A percentile compares a stretch with the other conserved stretches of the same genome.
Evolutionary conservation across 2,888 invertebrate species (phyloP).

Genomic region (Seira sanloemensis): DNA sequence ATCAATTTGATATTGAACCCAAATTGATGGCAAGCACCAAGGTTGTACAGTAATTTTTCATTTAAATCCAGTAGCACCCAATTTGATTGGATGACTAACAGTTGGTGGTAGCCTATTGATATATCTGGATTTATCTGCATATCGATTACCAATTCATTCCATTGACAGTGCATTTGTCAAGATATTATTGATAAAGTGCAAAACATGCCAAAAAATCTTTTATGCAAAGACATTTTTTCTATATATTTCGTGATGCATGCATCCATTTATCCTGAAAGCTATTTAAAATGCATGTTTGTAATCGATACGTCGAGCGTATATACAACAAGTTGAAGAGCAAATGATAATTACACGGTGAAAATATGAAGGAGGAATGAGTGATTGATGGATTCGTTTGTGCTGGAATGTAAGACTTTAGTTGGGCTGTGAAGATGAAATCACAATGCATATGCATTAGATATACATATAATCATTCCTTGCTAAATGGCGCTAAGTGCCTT

Average conservation of each 20-base stretch:
- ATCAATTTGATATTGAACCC: too few relatives aligned
- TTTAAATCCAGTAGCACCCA: neutral
- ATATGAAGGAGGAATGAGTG: neutral
- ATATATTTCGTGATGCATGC: neutral
- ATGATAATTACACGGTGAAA: neutral
- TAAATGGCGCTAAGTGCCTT: conserved; percentile 30
- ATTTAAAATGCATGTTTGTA: neutral
- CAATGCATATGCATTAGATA: neutral
- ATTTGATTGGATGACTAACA: neutral
- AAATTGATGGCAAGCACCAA: neutral
- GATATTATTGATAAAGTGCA: neutral
- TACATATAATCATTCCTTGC: conserved; percentile 2
- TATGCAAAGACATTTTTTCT: neutral
- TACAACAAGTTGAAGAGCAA: neutral
- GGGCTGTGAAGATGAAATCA: neutral
- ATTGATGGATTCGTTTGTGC: neutral
- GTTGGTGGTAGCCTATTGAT: too few relatives aligned
- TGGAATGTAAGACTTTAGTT: neutral
- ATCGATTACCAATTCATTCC: neutral
- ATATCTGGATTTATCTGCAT: neutral
- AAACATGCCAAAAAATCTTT: neutral
- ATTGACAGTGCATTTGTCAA: neutral
- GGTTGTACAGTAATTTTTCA: too few relatives aligned
- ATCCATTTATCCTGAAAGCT: neutral
- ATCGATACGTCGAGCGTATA: neutral